Evolutionary conservation across 2,797 vertebrate species (phyloP), one percentile per base, ranked within the genome.

Genomic region (Spatula clypeata): DNA sequence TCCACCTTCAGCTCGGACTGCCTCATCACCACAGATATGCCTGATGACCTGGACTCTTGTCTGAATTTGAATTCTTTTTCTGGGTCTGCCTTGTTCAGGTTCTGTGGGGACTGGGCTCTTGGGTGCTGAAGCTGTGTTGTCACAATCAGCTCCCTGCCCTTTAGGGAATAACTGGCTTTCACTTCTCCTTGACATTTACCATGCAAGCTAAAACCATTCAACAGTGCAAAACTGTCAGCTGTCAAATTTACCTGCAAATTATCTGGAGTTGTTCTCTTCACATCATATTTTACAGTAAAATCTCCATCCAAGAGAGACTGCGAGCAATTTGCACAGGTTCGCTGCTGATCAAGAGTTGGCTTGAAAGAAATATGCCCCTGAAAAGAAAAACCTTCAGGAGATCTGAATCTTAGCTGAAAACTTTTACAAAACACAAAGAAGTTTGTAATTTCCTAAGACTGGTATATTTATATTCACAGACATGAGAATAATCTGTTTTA

Each of bases 321-420:
- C 2, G 98, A 91, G 90, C 99, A 99, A 31, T 79, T 97, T 32
- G 97, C 96, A 94, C 99, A 99, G 14, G 97, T 98, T 57, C 98
- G 98, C 94, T 99, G 99, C 91, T 99, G 99, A 53, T 99, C 98
- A 74, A 99, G 76, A 24, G 98, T 98, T 76, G 99, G 99, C 76
- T 98, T 99, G 97, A 99, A 99, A 88, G 97, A 99, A 73, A 99
- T 91, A 5, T 92, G 98, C 13, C 98, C 99, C 99, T 99, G 96
- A 62, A 67, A 95, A 72, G 61, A 64, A 90, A 94, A 76, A 8
- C 11, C 6, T 72, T 86, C 26, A 29, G 90, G 60, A 94, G 61
- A 49, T 23, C 34, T 75, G 64, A 86, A 61, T 40, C 15, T 70
- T 14, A 80, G 72, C 47, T 70, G 27, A 69, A 83, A 45, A 29